Evolutionary conservation across 2,888 invertebrate genomes (phyloP), one percentile per base, ranked within the genome.

Genomic region (Pollenia griseotomentosa): DNA sequence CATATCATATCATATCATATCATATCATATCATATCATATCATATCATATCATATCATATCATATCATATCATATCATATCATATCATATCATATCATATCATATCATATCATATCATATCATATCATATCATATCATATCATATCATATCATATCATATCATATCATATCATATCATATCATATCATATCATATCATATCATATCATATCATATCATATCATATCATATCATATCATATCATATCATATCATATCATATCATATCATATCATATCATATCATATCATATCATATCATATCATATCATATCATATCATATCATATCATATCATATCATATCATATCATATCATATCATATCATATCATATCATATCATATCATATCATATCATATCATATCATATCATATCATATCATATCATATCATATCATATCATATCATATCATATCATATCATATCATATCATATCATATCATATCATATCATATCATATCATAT

Each of bases 161-260:
- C 70, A 70, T 70, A 19, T 70, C 53, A 51, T 70, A 51, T 70
- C 51, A 74, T 74, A 74, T 74, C 59, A 74, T 74, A 40, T 74
- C 74, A 74, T 71, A 71, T 71, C 71, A 71, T 74, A 40, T 74
- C 74, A 57, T 59, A 57, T 74, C 59, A 74, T 74, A 40, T 57
- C 74, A 74, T 74, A 74, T 57, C 57, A 57, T 57, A 57, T 57
- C 57, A 57, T 57, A 57, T 57, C 57, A 57, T 57, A 68, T 46
- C 48, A 68, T 16, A 68, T 66, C 16, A 46, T 23, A 44, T 44
- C 44, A n/a, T n/a, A 66, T 23, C 42, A 66, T 44, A 42, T 44
- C 42, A 68, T 68, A 68, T 68, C 68, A 68, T 46, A 16, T 68
- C 46, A 68, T 68, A 68, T 44, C 42, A 68, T 68, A 16, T 68